Evolutionary conservation across 2,113 vertebrate species (phyloP).

Genomic region (Neodon shergylaensis): DNA sequence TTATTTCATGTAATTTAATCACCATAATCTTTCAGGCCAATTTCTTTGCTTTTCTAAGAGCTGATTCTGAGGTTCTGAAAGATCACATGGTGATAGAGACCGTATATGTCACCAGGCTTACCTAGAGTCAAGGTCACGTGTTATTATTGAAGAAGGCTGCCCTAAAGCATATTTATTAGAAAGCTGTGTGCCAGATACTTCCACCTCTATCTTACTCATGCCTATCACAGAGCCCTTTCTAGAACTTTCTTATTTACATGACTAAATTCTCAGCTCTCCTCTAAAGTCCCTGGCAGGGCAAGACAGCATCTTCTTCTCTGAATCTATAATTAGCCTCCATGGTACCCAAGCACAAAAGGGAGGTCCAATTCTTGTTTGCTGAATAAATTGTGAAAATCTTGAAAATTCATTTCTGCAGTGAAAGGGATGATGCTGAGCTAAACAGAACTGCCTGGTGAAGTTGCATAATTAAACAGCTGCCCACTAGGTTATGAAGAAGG

Average conservation of each 20-base stretch:
- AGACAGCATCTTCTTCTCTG: conserved; percentile 18
- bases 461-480: conserved; percentile 77
- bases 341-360: conserved; percentile 5
- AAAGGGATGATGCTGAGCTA: conserved; percentile 66
- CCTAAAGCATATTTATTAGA: not conserved
- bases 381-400: conserved; percentile 65
- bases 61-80: conserved; percentile 38
- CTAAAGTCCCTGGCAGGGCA: conserved; percentile 37
- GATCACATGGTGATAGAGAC: not conserved
- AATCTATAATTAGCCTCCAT: conserved; percentile 67
- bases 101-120: not conserved
- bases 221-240: not conserved
- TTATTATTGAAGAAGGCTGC: not conserved
- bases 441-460: conserved; percentile 75
- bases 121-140: not conserved
- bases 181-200: not conserved
- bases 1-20: conserved; percentile 19
- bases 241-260: conserved; percentile 18
- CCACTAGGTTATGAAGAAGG: conserved; percentile 72
- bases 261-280: conserved; percentile 17
- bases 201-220: not conserved
- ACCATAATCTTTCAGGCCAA: not conserved
- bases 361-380: conserved; percentile 42
- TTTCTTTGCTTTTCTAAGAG: conserved; percentile 36
- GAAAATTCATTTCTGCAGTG: conserved; percentile 62